These are phyloP conservation scores for Momotus momota DNA, from an alignment of 2,797 vertebrate species.

Conservation along the genomic window DNA sequence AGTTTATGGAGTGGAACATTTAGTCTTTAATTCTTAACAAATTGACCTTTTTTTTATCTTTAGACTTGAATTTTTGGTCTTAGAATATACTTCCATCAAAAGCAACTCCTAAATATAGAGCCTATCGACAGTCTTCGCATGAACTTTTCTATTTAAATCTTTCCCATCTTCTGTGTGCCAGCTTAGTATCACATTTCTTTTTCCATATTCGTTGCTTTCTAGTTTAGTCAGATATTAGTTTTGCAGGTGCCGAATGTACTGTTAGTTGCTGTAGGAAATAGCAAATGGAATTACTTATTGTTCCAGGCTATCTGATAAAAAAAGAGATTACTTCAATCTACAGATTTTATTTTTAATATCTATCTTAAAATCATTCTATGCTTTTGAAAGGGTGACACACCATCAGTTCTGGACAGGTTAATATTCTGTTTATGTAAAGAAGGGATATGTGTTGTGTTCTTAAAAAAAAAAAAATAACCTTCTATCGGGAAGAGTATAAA, in stretches of 20 bases:
- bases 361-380: background rate
- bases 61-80: conserved; percentile 59
- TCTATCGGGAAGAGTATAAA: background rate
- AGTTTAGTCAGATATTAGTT: conserved; percentile 48
- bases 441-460: background rate
- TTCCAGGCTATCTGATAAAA: background rate
- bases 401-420: background rate
- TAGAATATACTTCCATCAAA: conserved; percentile 56
- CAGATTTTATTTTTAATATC: background rate
- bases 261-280: conserved; percentile 12
- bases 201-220: conserved; percentile 66
- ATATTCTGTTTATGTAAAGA: background rate
- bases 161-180: conserved; percentile 64
- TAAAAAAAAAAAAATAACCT: background rate
- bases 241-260: conserved; percentile 52
- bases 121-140: conserved; percentile 69
- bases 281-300: background rate
- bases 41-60: conserved; percentile 49
- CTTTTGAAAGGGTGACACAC: background rate
- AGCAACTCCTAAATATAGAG: conserved; percentile 68
- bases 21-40: conserved; percentile 57
- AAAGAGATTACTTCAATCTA: background rate
- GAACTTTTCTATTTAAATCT: conserved; percentile 74
- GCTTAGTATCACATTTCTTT: conserved; percentile 61
- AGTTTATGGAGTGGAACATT: conserved; percentile 53